Conservation (phyloP, 2,797 vertebrate species). For the Allobates femoralis region DNA sequence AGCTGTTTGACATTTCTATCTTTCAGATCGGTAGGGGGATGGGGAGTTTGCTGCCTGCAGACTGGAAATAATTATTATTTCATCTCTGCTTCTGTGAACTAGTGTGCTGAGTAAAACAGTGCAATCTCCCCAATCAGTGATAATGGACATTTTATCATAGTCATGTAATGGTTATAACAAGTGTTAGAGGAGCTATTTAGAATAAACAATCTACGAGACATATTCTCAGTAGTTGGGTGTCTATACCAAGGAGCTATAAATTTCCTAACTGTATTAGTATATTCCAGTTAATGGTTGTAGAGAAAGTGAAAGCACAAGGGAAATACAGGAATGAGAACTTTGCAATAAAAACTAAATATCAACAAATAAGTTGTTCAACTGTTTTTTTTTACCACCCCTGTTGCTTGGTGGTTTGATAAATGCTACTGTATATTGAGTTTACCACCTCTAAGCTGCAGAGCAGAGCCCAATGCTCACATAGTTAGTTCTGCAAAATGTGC, state of each 20-base stretch:
- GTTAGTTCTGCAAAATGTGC: conserved; percentile 2
- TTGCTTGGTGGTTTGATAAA: conserved; percentile 48
- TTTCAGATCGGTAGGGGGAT: conserved; percentile 3
- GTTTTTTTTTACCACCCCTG: conserved; percentile 7
- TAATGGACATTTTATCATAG: conserved; percentile 10
- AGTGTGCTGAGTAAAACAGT: background rate
- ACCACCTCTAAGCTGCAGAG: conserved; percentile 14
- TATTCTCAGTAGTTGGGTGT: background rate
- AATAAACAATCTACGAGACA: conserved; percentile 15
- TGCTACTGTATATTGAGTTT: conserved; percentile 39
- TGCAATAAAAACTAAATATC: conserved; percentile 20
- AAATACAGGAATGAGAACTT: conserved; percentile 24
- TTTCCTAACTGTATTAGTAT: background rate
- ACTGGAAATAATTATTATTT: conserved; percentile 19
- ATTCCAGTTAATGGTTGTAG: background rate
- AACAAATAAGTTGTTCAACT: background rate
- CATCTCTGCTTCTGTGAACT: background rate
- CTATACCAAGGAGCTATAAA: conserved; percentile 16
- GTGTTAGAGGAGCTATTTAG: too few relatives aligned
- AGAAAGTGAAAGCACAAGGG: conserved; percentile 18
- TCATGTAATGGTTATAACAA: background rate
- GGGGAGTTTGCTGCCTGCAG: background rate
- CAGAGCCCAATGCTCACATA: conserved; percentile 21
- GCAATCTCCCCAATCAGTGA: background rate
- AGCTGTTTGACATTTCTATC: conserved; percentile 48